Percentiles rank a stretch among this genome's conserved stretches.
phyloP scores from a whole-genome alignment of 2,888 invertebrate genomes.

The Siphlonurus alternatus region DNA sequence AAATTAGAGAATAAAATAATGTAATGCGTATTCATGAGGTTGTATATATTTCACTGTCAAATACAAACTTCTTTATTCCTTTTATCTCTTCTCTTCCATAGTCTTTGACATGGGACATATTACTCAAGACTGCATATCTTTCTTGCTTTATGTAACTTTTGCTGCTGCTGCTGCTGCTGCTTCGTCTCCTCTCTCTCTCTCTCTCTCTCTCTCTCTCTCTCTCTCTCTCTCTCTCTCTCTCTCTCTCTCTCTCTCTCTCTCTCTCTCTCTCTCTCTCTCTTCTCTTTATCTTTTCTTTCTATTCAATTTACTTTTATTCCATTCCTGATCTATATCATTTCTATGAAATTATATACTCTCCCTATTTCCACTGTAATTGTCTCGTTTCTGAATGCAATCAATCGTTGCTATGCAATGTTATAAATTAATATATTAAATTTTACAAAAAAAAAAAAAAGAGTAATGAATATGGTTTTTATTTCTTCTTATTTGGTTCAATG shows the following conservation, averaged over 20 bases:
- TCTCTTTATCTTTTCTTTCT: not conserved
- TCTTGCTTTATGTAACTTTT: not conserved
- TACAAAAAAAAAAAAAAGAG: too few relatives aligned
- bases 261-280: constrained; percentile 1
- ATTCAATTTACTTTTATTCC: not conserved
- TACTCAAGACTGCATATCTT: not conserved
- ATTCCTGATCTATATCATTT: not conserved
- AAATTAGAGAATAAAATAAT: not conserved
- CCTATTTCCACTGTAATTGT: too few relatives aligned
- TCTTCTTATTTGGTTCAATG: too few relatives aligned
- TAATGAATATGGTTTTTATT: too few relatives aligned
- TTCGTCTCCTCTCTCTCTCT: constrained; percentile 5
- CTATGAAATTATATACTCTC: too few relatives aligned
- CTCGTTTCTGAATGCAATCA: too few relatives aligned
- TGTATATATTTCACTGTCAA: not conserved
- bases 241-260: constrained; percentile 4
- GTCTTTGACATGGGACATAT: not conserved
- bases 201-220: constrained; percentile 6
- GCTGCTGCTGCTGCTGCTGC: constrained; percentile 1
- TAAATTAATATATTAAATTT: too few relatives aligned
- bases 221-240: constrained; percentile 7
- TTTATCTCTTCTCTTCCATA: not conserved
- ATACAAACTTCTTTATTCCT: not conserved
- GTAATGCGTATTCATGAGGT: not conserved
- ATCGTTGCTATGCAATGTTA: too few relatives aligned